phyloP scores from a whole-genome alignment of 2,888 invertebrate species.

The Flexamia atlantica region DNA sequence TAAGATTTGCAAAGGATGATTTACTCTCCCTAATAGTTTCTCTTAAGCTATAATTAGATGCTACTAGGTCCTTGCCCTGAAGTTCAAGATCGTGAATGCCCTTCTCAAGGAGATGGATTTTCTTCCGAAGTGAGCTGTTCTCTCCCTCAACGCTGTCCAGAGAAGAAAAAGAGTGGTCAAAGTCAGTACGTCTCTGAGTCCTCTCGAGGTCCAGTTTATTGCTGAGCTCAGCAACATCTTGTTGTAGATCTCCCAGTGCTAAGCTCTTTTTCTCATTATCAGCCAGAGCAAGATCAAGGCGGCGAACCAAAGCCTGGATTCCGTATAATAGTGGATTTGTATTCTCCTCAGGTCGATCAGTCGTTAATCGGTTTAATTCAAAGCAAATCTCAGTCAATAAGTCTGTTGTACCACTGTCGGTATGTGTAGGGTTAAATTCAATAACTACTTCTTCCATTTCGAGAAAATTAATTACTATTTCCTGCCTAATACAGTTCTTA shows the following conservation, averaged over 20 bases:
- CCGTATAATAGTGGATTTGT: too few species aligned
- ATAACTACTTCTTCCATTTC: too few species aligned
- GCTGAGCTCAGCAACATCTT: conserved; percentile 9
- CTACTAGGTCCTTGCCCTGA: background rate
- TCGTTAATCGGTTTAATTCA: too few species aligned
- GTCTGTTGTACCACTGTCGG: too few species aligned
- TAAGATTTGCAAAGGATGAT: background rate
- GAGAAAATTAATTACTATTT: too few species aligned
- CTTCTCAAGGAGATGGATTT: background rate
- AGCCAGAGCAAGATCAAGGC: background rate
- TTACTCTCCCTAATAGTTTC: background rate
- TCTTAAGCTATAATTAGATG: background rate
- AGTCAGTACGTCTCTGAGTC: background rate
- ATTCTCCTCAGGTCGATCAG: too few species aligned
- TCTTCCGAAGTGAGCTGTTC: conserved; percentile 3
- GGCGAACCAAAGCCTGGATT: background rate
- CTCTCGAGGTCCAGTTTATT: conserved; percentile 18
- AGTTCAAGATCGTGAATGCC: background rate
- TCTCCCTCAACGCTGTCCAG: conserved; percentile 14
- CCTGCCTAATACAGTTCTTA: too few species aligned
- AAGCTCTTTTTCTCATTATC: background rate
- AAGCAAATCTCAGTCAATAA: too few species aligned
- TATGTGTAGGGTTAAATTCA: too few species aligned
- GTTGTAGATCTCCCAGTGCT: background rate
- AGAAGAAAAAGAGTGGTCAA: conserved; percentile 3